Evolutionary conservation across 2,888 invertebrate species (phyloP).

Genomic region (Eucera pruinosa): DNA sequence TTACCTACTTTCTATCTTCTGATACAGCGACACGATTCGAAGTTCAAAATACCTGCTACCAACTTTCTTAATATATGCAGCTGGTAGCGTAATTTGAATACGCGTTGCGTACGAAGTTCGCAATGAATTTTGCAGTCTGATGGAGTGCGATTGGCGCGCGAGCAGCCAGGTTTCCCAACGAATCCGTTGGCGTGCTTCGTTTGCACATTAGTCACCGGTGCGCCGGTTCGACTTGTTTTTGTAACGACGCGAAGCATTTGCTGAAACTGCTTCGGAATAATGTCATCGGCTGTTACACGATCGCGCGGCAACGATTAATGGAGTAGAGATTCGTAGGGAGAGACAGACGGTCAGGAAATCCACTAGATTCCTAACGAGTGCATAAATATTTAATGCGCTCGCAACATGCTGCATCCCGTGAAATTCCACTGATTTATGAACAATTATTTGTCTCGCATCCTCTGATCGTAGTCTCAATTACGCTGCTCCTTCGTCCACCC

Average conservation of each 20-base stretch:
- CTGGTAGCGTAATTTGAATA: no score
- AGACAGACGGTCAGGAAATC: conserved; percentile 43
- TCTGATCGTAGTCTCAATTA: conserved; percentile 36
- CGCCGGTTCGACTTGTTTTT: conserved; percentile 34
- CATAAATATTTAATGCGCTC: conserved; percentile 57
- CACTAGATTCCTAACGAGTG: conserved; percentile 52
- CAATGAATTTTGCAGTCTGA: conserved; percentile 14
- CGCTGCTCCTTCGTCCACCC: not conserved
- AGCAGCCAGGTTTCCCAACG: conserved; percentile 31
- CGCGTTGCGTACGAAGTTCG: not conserved
- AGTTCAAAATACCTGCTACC: no score
- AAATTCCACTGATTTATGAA: conserved; percentile 49
- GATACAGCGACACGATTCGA: no score
- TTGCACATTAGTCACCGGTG: conserved; percentile 48
- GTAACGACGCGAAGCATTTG: conserved; percentile 20
- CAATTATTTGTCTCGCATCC: conserved; percentile 41
- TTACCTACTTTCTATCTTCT: no score
- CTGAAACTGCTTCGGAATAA: conserved; percentile 43
- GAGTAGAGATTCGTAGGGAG: not conserved
- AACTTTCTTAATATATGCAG: no score
- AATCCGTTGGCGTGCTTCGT: conserved; percentile 27
- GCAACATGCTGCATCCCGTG: conserved; percentile 19
- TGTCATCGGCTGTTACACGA: conserved; percentile 46
- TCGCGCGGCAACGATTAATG: conserved; percentile 53
- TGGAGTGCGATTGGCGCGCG: conserved; percentile 15